Evolutionary conservation across 2,113 vertebrate genomes (phyloP), one percentile per base, ranked within the genome.

Genomic region (Centrocercus urophasianus): DNA sequence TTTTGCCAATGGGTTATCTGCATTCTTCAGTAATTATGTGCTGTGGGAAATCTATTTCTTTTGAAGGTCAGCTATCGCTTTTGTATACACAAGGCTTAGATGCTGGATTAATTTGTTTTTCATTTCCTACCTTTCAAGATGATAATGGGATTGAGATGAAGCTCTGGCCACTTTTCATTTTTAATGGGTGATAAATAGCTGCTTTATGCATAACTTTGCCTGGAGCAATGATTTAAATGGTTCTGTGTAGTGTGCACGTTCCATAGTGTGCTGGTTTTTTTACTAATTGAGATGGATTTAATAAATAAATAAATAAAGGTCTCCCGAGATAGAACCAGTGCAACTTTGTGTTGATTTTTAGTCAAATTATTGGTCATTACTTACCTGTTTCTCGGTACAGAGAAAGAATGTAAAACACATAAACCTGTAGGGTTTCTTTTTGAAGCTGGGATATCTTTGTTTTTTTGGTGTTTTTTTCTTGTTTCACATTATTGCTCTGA

Each of bases 61-160:
- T 50, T 77, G 76, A 71, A 94, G 43, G 61, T 89, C 34, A 84
- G 12, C 40, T 79, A 9, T 78, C 65, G 21, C 11, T 90, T 43
- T n/a, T 34, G 0, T 45, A 8, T 43, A 14, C 13, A 27, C 6
- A 50, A 63, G 14, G 22, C 36, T 28, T 78, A 76, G 47, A 27
- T 93, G 24, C 60, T 89, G 38, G 14, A 36, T 63, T 60, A 42
- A 74, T 77, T 71, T 83, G 42, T 70, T 91, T 89, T 92, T 91
- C 11, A 15, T 89, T 76, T 88, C 24, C 28, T 77, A 27, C 13
- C 28, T 92, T 42, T 80, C 47, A 83, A 66, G 63, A 50, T 70
- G 36, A 54, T 74, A 60, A 50, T 63, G 74, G 32, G 42, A 79
- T 36, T 24, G 40, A 87, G 27, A 60, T 45, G 36, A 87, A 84